Evolutionary conservation across 2,888 invertebrate species (phyloP).

Genomic region (Epirrita christyi): DNA sequence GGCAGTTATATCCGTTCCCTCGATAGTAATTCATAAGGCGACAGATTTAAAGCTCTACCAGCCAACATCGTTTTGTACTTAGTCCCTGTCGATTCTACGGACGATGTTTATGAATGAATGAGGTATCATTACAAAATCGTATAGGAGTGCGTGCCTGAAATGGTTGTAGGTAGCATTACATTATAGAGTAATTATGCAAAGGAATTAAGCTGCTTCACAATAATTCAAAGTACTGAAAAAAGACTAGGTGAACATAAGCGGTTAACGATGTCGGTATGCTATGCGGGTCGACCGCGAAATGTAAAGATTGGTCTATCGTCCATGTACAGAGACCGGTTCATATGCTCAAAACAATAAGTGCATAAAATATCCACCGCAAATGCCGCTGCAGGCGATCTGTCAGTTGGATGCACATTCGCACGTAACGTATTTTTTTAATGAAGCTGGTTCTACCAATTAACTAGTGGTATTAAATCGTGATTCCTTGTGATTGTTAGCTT

Average conservation of each 20-base stretch:
- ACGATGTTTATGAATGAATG: constrained; percentile 79
- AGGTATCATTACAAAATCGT: constrained; percentile 77
- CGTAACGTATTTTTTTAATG: constrained; percentile 28
- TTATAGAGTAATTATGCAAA: constrained; percentile 52
- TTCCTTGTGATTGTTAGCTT: constrained; percentile 19
- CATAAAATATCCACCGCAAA: constrained; percentile 79
- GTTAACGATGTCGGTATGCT: constrained; percentile 61
- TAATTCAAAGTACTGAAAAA: constrained; percentile 42
- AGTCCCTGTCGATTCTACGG: constrained; percentile 61
- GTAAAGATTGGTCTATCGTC: constrained; percentile 63
- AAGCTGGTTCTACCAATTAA: constrained; percentile 14
- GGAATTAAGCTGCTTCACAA: constrained; percentile 19
- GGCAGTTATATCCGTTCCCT: constrained; percentile 49
- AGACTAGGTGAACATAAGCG: constrained; percentile 54
- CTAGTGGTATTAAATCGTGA: constrained; percentile 27
- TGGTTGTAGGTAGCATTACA: constrained; percentile 47
- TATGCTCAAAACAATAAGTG: constrained; percentile 70
- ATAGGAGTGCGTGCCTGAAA: constrained; percentile 42
- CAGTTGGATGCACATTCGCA: constrained; percentile 45
- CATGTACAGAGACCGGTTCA: constrained; percentile 51
- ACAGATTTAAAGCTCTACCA: constrained; percentile 67
- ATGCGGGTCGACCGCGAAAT: constrained; percentile 80
- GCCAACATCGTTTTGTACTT: constrained; percentile 53
- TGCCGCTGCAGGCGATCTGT: constrained; percentile 52
- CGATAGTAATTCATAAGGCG: constrained; percentile 55